A percentile compares a stretch with the other conserved stretches of the same genome.
phyloP scores from a whole-genome alignment of 2,888 invertebrate species.

The Dyspetes luteomarginatus region DNA sequence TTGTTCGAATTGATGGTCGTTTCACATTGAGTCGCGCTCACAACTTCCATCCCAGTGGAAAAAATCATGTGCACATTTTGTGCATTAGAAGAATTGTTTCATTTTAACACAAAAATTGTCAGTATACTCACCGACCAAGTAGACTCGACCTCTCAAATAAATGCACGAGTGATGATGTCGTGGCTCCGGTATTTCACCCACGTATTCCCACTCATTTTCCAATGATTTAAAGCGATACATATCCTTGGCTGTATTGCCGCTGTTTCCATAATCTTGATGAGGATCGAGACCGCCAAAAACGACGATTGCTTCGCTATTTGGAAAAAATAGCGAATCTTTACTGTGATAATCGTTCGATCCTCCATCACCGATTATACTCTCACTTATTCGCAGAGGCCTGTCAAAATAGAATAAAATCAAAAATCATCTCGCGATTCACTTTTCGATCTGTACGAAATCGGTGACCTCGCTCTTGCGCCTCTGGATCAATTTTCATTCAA shows the following conservation, averaged over 20 bases:
- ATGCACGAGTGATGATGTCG: slow-evolving; percentile 89
- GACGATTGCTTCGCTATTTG: slow-evolving; percentile 86
- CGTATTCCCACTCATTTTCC: slow-evolving; percentile 87
- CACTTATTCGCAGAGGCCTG: slow-evolving; percentile 69
- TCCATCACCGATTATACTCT: slow-evolving; percentile 65
- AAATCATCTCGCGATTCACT: too few relatives aligned
- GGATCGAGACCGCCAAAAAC: slow-evolving; percentile 90
- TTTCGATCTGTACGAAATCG: too few relatives aligned
- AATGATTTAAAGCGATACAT: slow-evolving; percentile 86
- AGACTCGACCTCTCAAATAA: slow-evolving; percentile 87
- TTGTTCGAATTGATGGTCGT: too few relatives aligned
- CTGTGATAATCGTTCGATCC: slow-evolving; percentile 83
- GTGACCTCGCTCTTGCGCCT: too few relatives aligned
- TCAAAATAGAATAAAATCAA: neutral
- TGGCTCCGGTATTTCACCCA: slow-evolving; percentile 88
- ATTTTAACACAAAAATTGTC: neutral
- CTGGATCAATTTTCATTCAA: too few relatives aligned
- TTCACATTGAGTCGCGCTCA: too few relatives aligned
- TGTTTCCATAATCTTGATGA: slow-evolving; percentile 85
- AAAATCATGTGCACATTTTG: too few relatives aligned
- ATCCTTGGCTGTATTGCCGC: slow-evolving; percentile 87
- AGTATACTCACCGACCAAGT: slow-evolving; percentile 86
- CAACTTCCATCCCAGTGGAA: too few relatives aligned
- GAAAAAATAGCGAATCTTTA: slow-evolving; percentile 85
- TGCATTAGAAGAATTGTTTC: too few relatives aligned